A percentile compares a stretch with the other conserved stretches of the same genome.
Conservation (phyloP, 2,113 vertebrate species). For the Oriolus oriolus region DNA sequence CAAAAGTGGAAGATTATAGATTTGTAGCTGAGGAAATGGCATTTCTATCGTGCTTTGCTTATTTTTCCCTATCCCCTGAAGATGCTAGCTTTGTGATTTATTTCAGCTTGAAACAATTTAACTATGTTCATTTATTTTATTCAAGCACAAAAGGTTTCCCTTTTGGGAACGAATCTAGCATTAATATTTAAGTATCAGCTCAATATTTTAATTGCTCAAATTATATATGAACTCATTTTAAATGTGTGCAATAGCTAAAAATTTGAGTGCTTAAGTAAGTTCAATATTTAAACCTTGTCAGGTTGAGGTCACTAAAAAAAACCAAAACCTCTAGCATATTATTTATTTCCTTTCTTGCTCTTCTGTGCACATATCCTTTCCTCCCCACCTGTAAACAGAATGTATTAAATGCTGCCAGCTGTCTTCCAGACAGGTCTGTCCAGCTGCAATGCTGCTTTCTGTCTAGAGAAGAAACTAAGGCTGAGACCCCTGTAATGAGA, state of each 20-base stretch:
- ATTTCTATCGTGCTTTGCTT: not conserved
- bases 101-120: not conserved
- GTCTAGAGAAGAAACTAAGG: not conserved
- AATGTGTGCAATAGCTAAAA: not conserved
- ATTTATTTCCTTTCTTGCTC: not conserved
- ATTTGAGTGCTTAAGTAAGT: not conserved
- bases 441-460: not conserved
- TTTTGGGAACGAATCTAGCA: not conserved
- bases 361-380: not conserved
- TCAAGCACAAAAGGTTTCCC: not conserved
- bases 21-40: not conserved
- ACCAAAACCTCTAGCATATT: not conserved
- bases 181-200: slow-evolving; percentile 29
- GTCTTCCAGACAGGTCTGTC: not conserved
- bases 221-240: slow-evolving; percentile 37
- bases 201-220: slow-evolving; percentile 57
- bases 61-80: not conserved
- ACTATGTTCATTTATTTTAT: not conserved
- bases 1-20: not conserved
- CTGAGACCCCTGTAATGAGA: not conserved
- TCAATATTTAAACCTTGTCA: slow-evolving; percentile 20
- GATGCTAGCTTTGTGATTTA: slow-evolving; percentile 9
- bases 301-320: not conserved
- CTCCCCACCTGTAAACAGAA: not conserved
- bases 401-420: not conserved